Evolutionary conservation across 1,140 invertebrate genomes (phyloP).

Genomic region (Mercenaria mercenaria): DNA sequence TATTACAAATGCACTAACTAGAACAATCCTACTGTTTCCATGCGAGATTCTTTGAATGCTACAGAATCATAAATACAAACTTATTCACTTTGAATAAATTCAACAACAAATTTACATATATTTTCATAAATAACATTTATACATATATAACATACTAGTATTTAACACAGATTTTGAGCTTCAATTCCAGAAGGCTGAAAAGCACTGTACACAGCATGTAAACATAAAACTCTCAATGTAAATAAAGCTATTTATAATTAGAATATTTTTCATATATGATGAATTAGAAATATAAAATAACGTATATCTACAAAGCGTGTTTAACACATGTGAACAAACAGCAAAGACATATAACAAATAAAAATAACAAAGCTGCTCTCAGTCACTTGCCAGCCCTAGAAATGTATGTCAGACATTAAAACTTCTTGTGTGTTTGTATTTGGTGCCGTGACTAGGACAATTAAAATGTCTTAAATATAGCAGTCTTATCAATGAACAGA

Average conservation of each 20-base stretch:
- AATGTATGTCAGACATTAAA: too few species aligned
- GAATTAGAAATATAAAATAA: not conserved
- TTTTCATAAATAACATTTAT: conserved; percentile 11
- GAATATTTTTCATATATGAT: not conserved
- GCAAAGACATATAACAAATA: not conserved
- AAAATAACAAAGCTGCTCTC: too few species aligned
- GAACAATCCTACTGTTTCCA: too few species aligned
- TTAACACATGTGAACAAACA: not conserved
- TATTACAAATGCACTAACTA: too few species aligned
- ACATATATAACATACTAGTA: not conserved
- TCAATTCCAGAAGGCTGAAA: conserved; percentile 12
- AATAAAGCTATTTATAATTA: conserved; percentile 7
- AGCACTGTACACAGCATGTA: conserved; percentile 3
- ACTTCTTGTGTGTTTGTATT: too few species aligned
- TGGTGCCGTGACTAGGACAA: too few species aligned
- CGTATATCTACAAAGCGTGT: not conserved
- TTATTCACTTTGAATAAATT: not conserved
- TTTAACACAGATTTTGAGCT: conserved; percentile 26
- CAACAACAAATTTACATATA: conserved; percentile 24
- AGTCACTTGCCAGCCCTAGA: too few species aligned
- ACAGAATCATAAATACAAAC: too few species aligned
- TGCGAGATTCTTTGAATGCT: too few species aligned
- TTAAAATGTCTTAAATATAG: too few species aligned
- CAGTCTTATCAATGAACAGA: too few species aligned
- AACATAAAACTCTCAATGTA: conserved; percentile 27